A percentile compares a stretch with the other conserved stretches of the same genome.
These are phyloP conservation scores for Eupithecia subumbrata DNA, from an alignment of 2,888 invertebrate genomes.

Conservation along the genomic window DNA sequence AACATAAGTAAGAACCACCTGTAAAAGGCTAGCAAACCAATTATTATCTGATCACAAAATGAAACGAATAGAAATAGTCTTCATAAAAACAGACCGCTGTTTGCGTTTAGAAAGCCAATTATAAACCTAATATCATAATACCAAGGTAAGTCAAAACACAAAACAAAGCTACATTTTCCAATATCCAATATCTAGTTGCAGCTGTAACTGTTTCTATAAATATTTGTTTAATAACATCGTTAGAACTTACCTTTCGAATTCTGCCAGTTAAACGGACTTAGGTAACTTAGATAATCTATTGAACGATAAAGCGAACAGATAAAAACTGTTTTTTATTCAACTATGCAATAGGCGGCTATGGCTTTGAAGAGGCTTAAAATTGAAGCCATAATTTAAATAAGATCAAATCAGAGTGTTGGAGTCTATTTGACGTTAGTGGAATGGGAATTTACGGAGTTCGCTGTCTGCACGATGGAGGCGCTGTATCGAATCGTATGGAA, in stretches of 20 bases:
- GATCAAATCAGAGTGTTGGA: background rate
- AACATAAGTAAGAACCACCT: background rate
- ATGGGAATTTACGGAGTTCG: no score
- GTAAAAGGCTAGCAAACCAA: background rate
- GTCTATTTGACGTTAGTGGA: no score
- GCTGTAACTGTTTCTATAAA: constrained; percentile 36
- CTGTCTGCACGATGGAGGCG: no score
- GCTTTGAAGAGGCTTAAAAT: background rate
- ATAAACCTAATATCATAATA: constrained; percentile 33
- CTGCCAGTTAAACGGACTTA: background rate
- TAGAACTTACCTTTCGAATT: constrained; percentile 27
- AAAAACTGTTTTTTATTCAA: constrained; percentile 33
- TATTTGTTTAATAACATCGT: constrained; percentile 32
- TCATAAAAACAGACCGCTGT: constrained; percentile 28
- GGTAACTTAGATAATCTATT: background rate
- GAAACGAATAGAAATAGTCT: constrained; percentile 22
- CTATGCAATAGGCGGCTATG: background rate
- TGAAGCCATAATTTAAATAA: constrained; percentile 29
- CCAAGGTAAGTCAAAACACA: constrained; percentile 28
- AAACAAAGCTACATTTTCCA: constrained; percentile 32
- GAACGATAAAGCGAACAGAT: constrained; percentile 13
- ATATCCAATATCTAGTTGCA: constrained; percentile 34
- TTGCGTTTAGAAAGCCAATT: constrained; percentile 32
- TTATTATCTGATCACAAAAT: constrained; percentile 12
- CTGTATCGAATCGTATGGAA: no score